Evolutionary conservation across 2,888 invertebrate species (phyloP).

Genomic region (Drosophila subsilvestris): DNA sequence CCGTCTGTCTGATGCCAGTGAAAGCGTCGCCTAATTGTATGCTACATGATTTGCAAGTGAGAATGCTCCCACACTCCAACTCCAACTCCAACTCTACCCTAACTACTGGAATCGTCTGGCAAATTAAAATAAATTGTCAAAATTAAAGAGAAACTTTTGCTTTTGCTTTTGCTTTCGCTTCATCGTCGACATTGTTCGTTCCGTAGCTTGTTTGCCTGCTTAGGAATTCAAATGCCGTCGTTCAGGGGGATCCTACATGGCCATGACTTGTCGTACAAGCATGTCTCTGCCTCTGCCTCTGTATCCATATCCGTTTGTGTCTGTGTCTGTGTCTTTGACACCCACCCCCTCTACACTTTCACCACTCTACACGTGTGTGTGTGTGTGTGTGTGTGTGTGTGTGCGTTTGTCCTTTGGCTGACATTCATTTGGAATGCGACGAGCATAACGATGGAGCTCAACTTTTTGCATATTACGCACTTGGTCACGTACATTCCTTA

Average conservation of each 20-base stretch:
- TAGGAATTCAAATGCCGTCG: conserved; percentile 72
- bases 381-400: conserved; percentile 42
- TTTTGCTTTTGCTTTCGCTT: conserved; percentile 56
- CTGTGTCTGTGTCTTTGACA: conserved; percentile 14
- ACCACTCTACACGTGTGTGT: conserved; percentile 14
- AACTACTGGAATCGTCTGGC: conserved; percentile 40
- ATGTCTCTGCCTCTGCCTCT: conserved; percentile 19
- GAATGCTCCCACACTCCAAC: conserved; percentile 9
- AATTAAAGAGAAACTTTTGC: conserved; percentile 74
- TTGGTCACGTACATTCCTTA: conserved; percentile 70
- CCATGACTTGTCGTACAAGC: conserved; percentile 61
- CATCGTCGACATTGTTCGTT: conserved; percentile 6
- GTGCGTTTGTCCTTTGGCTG: conserved; percentile 69
- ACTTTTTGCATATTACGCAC: conserved; percentile 78
- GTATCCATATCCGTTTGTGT: neutral
- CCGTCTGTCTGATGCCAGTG: conserved; percentile 28
- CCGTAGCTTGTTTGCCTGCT: conserved; percentile 49
- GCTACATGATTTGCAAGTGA: conserved; percentile 62
- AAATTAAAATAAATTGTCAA: conserved; percentile 78
- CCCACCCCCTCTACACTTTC: neutral
- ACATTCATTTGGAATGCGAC: conserved; percentile 76
- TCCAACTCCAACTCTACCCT: conserved; percentile 10
- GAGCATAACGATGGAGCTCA: conserved; percentile 66
- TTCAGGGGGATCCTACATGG: conserved; percentile 51
- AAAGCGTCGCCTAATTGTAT: conserved; percentile 71